Percentiles rank a stretch among this genome's conserved stretches.
Evolutionary conservation across 1,140 invertebrate species (phyloP).

Genomic region (Brachionus plicatilis): DNA sequence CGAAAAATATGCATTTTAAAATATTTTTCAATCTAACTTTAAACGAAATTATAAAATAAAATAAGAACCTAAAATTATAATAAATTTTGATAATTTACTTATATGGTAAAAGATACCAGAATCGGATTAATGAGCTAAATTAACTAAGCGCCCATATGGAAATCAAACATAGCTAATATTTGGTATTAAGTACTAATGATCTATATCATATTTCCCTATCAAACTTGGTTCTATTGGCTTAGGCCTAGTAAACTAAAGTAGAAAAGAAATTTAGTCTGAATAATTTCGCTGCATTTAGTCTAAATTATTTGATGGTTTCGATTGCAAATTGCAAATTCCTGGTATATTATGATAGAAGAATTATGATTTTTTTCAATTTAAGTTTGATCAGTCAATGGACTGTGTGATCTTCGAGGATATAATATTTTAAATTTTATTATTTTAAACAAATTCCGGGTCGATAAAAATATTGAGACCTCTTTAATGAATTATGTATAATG

Average conservation of each 20-base stretch:
- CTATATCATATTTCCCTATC: not conserved
- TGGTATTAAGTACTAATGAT: not conserved
- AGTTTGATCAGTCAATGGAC: not conserved
- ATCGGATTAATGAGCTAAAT: not conserved
- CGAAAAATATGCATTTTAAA: not conserved
- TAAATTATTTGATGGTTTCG: not conserved
- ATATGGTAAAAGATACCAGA: not conserved
- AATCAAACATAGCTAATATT: not conserved
- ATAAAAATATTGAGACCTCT: not conserved
- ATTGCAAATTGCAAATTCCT: not conserved
- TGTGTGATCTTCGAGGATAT: not conserved
- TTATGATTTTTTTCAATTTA: not conserved
- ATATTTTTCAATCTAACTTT: not conserved
- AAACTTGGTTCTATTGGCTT: not conserved
- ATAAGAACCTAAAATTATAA: not conserved
- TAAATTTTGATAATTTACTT: conserved; percentile 25
- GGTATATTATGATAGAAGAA: not conserved
- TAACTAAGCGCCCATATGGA: not conserved
- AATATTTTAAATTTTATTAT: not conserved
- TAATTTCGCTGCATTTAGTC: not conserved
- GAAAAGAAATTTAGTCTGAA: not conserved
- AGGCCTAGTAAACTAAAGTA: not conserved
- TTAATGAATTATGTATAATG: not conserved
- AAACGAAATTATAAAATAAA: not conserved
- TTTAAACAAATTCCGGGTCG: not conserved